Evolutionary conservation across 2,888 invertebrate genomes (phyloP).

Genomic region (Agrochola lota): DNA sequence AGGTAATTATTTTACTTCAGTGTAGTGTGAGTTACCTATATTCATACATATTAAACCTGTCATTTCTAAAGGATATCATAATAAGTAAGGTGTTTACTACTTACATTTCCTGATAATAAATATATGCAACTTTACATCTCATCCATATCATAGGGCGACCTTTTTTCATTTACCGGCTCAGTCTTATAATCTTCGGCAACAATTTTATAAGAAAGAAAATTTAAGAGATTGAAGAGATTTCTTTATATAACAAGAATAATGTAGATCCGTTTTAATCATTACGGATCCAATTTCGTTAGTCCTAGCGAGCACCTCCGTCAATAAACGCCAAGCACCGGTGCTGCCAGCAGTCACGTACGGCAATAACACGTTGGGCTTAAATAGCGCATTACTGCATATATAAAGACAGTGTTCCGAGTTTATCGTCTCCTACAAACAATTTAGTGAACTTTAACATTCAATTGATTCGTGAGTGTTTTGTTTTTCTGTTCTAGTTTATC

Average conservation of each 20-base stretch:
- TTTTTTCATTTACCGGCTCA: not conserved
- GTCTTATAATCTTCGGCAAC: not conserved
- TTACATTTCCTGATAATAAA: not conserved
- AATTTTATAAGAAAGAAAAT: not conserved
- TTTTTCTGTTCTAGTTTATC: not conserved
- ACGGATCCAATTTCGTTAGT: constrained; percentile 41
- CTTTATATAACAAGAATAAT: not conserved
- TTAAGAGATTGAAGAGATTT: not conserved
- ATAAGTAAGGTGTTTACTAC: not conserved
- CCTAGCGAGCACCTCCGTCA: constrained; percentile 14
- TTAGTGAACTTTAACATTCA: constrained; percentile 13
- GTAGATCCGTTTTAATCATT: constrained; percentile 20
- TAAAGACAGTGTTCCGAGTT: constrained; percentile 22
- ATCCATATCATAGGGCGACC: not conserved
- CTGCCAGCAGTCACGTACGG: constrained; percentile 49
- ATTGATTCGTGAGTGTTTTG: constrained; percentile 20
- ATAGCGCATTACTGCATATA: constrained; percentile 45
- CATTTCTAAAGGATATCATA: too few relatives aligned
- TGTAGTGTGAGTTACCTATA: too few relatives aligned
- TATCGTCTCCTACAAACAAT: constrained; percentile 29
- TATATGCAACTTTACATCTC: not conserved
- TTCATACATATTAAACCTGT: too few relatives aligned
- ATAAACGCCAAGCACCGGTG: constrained; percentile 28
- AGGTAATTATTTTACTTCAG: too few relatives aligned
- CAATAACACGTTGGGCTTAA: constrained; percentile 31